phyloP scores from a whole-genome alignment of 2,888 invertebrate species.

The Luffia ferchaultella region DNA sequence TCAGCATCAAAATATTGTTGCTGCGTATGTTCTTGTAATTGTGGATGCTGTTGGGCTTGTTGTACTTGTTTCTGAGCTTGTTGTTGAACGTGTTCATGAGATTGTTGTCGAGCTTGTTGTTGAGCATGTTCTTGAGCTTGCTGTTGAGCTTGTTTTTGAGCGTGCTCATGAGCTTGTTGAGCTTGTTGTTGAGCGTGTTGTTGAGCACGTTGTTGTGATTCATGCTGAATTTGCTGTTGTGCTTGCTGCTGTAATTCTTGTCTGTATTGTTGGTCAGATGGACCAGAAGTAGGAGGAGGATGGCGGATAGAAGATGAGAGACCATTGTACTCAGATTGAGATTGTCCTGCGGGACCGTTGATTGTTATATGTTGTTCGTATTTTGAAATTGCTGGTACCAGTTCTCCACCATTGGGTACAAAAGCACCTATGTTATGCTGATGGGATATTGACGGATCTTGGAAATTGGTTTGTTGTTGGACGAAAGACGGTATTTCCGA shows the following conservation, averaged over 20 bases:
- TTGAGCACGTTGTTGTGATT: constrained; percentile 20
- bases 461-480: constrained; percentile 27
- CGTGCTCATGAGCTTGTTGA: constrained; percentile 26
- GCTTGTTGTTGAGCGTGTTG: constrained; percentile 24
- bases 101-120: constrained; percentile 23
- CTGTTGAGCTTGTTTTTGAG: constrained; percentile 29
- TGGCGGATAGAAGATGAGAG: constrained; percentile 26
- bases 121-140: constrained; percentile 25
- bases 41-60: constrained; percentile 24
- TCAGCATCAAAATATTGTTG: constrained; percentile 45
- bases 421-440: constrained; percentile 55
- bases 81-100: constrained; percentile 26
- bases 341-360: constrained; percentile 36
- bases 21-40: constrained; percentile 26
- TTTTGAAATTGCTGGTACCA: constrained; percentile 79
- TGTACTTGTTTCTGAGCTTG: constrained; percentile 26
- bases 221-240: constrained; percentile 20
- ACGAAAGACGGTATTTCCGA: constrained; percentile 32
- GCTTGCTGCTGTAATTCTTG: constrained; percentile 19
- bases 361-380: constrained; percentile 80
- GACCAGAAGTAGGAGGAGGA: constrained; percentile 20
- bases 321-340: constrained; percentile 31
- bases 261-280: constrained; percentile 16
- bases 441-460: constrained; percentile 37
- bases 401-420: constrained; percentile 73